These are phyloP conservation scores for Arctocebus calabarensis DNA, from an alignment of 2,797 vertebrate species.

Conservation along the genomic window DNA sequence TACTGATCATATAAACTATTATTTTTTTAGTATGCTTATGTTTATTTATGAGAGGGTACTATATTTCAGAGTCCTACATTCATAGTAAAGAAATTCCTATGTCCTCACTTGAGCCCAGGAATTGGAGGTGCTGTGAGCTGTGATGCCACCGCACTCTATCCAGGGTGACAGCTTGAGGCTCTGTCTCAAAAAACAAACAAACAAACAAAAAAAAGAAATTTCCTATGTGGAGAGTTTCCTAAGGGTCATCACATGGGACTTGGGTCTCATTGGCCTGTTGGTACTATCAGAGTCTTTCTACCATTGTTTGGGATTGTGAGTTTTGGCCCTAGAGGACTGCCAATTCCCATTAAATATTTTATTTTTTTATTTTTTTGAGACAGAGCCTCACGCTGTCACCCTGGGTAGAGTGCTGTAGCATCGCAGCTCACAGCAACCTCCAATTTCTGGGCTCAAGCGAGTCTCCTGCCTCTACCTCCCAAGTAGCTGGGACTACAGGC, in stretches of 20 bases:
- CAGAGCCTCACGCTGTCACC: too few species aligned
- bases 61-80: conserved; percentile 14
- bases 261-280: background rate
- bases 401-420: too few species aligned
- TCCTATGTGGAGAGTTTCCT: background rate
- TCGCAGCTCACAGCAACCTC: too few species aligned
- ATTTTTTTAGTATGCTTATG: background rate
- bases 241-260: background rate
- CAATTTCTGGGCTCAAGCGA: too few species aligned
- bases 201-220: background rate
- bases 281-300: conserved; percentile 1
- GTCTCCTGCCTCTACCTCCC: too few species aligned
- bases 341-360: background rate
- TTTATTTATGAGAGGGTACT: background rate
- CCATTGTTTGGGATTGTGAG: background rate
- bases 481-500: too few species aligned
- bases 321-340: background rate
- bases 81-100: conserved; percentile 31
- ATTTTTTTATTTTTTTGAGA: too few species aligned
- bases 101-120: background rate
- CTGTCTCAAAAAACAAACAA: too few species aligned
- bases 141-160: too few species aligned
- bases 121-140: too few species aligned
- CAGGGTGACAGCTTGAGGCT: too few species aligned
- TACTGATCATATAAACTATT: background rate